Conservation (phyloP, 2,888 invertebrate species). For the Hemicrepidius hirtus region DNA sequence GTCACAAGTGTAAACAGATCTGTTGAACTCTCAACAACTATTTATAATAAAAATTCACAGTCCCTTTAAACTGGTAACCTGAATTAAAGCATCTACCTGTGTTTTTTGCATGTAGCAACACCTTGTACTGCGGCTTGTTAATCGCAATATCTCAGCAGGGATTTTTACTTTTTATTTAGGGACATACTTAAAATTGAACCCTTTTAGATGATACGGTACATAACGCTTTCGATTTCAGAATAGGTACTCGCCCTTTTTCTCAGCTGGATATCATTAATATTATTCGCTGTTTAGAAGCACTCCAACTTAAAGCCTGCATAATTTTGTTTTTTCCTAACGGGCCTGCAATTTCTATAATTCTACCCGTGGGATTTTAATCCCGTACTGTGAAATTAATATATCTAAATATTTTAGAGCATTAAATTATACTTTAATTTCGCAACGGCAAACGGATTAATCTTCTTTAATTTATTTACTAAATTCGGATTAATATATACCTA, state of each 20-base stretch:
- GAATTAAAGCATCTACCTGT: slow-evolving; percentile 45
- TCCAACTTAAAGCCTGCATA: slow-evolving; percentile 49
- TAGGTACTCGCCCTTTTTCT: slow-evolving; percentile 50
- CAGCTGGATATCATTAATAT: slow-evolving; percentile 51
- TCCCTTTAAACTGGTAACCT: slow-evolving; percentile 23
- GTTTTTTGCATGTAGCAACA: slow-evolving; percentile 43
- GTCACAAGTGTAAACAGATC: too few relatives aligned
- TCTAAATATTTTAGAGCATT: slow-evolving; percentile 45
- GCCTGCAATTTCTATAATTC: slow-evolving; percentile 26
- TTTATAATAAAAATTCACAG: too few relatives aligned
- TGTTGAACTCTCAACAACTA: too few relatives aligned
- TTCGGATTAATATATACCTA: too few relatives aligned
- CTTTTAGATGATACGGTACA: slow-evolving; percentile 54
- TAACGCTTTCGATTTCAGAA: slow-evolving; percentile 46
- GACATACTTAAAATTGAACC: slow-evolving; percentile 48
- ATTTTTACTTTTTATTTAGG: slow-evolving; percentile 45
- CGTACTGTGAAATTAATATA: slow-evolving; percentile 47
- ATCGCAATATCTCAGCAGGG: slow-evolving; percentile 47
- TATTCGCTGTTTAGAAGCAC: slow-evolving; percentile 36
- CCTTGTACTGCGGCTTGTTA: slow-evolving; percentile 51
- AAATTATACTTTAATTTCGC: slow-evolving; percentile 26
- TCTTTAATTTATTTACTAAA: too few relatives aligned
- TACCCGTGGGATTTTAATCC: slow-evolving; percentile 51
- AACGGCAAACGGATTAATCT: slow-evolving; percentile 21
- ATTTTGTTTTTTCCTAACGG: slow-evolving; percentile 41